phyloP scores from a whole-genome alignment of 2,888 invertebrate species.

The Drosophila affinis region DNA sequence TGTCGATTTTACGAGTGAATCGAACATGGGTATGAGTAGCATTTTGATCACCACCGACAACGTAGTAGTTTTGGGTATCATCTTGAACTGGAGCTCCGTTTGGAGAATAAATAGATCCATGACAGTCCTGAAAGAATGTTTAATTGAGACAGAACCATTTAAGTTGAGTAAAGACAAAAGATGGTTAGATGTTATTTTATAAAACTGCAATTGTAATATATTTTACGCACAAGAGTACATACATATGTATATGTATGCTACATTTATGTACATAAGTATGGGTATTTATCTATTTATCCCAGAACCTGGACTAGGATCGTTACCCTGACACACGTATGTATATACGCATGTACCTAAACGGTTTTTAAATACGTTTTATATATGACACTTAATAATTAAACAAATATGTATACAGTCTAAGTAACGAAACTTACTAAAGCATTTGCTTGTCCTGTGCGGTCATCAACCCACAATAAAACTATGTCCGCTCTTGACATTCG shows the following conservation, averaged over 20 bases:
- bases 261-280: too few relatives aligned
- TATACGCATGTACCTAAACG: too few relatives aligned
- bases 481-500: slow-evolving; percentile 93
- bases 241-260: neutral
- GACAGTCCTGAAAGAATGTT: slow-evolving; percentile 90
- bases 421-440: slow-evolving; percentile 88
- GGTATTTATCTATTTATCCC: too few relatives aligned
- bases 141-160: neutral
- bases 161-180: neutral
- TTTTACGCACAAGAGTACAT: neutral
- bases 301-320: too few relatives aligned
- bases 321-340: neutral
- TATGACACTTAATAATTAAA: neutral
- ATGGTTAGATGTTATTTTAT: neutral
- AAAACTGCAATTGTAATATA: neutral
- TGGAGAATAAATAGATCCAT: slow-evolving; percentile 86
- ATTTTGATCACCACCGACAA: slow-evolving; percentile 91
- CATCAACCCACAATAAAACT: slow-evolving; percentile 94
- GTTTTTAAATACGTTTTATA: neutral
- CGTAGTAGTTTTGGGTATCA: slow-evolving; percentile 92
- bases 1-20: slow-evolving; percentile 91
- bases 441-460: slow-evolving; percentile 86
- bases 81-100: slow-evolving; percentile 89
- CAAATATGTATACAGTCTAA: neutral
- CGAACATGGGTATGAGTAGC: slow-evolving; percentile 92